Base-by-base conservation (phyloP, 2,888 invertebrate species). In the Cremastinae sp. region DNA sequence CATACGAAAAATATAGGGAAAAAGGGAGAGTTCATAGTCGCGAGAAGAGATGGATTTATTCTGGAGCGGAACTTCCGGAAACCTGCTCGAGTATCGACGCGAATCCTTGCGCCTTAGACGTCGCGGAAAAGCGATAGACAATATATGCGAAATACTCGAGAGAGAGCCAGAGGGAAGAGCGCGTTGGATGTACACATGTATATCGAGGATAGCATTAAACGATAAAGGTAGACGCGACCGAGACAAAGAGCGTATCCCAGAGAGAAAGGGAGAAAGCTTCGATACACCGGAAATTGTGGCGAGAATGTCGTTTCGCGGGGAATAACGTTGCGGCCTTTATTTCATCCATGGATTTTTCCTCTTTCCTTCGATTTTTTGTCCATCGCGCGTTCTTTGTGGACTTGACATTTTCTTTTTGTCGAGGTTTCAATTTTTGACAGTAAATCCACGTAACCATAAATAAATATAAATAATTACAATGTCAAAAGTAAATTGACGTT, bases 201-300 rank as follows among this genome's bases (percentile, higher is more conserved):
- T 14, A 37, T 66, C 65, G 74, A 62, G 64, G 66, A 55, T 64
- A 64, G 74, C 74, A 74, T 73, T 68, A 74, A 74, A 64, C 64
- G 59, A 62, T 41, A 64, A 39, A 55, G 58, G 64, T 9, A 47
- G 14, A 39, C n/a, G 65, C 55, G 47, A 28, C 37, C 37, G 64
- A 58, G 58, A 22, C 18, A 49, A 43, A 45, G 65, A 53, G 47
- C 64, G 47, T 56, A 55, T 45, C 43, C 61, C 14, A 53, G 35
- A 55, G 45, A 66, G 39, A 22, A 12, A 41, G 12, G 14, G 14
- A 28, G 70, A 41, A 43, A 43, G 41, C 64, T 43, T 55, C 47
- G 43, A 49, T n/a, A n/a, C 51, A 61, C 77, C 77, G 77, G 77
- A 77, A 77, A 77, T 77, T 77, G 77, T 77, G 73, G 77, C 70